Evolutionary conservation across 2,888 invertebrate species (phyloP).

Genomic region (Eudasyphora cyanicolor): DNA sequence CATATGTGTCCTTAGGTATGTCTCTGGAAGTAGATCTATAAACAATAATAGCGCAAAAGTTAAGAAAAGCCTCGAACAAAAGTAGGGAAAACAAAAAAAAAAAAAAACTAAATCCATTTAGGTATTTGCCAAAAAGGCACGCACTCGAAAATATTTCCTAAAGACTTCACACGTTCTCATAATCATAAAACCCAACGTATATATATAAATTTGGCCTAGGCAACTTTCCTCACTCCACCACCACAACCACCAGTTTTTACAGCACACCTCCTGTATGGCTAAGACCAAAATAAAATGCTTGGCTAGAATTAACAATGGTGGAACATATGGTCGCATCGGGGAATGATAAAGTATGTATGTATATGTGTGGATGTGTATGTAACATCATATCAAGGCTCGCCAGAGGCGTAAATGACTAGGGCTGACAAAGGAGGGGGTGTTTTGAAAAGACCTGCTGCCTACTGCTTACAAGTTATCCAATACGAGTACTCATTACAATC

Average conservation of each 20-base stretch:
- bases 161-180: conserved; percentile 58
- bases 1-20: background rate
- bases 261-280: background rate
- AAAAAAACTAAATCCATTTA: conserved; percentile 53
- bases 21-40: background rate
- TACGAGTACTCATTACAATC: too few relatives aligned
- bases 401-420: too few relatives aligned
- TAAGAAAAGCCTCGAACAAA: conserved; percentile 42
- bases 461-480: too few relatives aligned
- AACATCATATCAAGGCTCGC: too few relatives aligned
- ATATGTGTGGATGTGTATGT: too few relatives aligned
- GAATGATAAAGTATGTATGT: too few relatives aligned
- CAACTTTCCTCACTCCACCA: conserved; percentile 18
- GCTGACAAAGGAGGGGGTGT: too few relatives aligned
- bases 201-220: too few relatives aligned
- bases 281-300: background rate
- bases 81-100: background rate
- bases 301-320: conserved; percentile 35
- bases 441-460: too few relatives aligned
- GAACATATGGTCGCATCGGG: conserved; percentile 36
- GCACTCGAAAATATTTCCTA: conserved; percentile 58
- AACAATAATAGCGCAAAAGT: conserved; percentile 50
- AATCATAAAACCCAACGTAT: conserved; percentile 53
- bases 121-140: conserved; percentile 62
- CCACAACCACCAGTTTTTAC: background rate